Conservation (phyloP, 2,888 invertebrate species). For the Ypsolopha sequella region DNA sequence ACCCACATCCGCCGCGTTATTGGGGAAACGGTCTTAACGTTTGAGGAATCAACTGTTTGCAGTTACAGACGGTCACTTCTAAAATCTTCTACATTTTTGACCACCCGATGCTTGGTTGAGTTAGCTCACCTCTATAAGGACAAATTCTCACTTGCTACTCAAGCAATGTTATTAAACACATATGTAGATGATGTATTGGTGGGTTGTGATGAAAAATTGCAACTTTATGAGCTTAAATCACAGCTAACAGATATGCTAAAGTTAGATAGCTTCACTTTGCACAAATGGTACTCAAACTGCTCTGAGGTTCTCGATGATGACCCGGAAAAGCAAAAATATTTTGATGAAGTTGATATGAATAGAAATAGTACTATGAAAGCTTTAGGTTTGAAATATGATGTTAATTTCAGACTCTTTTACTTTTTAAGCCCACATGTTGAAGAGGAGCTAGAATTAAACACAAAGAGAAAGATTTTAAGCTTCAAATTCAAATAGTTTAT, state of each 20-base stretch:
- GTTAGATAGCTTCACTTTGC: background rate
- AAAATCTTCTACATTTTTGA: background rate
- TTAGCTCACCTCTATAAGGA: too few species aligned
- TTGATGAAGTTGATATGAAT: background rate
- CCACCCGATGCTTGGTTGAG: too few species aligned
- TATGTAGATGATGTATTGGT: background rate
- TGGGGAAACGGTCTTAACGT: too few species aligned
- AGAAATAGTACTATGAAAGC: background rate
- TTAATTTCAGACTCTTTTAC: background rate
- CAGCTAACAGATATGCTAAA: background rate
- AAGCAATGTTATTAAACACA: background rate
- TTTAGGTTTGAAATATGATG: background rate
- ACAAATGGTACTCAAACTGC: background rate
- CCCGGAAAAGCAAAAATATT: background rate
- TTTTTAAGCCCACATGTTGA: background rate
- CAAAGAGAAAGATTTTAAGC: background rate
- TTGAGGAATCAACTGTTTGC: background rate
- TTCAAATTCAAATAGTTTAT: too few species aligned
- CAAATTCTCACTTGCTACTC: too few species aligned
- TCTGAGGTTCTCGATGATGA: background rate
- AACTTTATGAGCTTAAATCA: background rate
- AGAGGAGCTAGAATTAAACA: too few species aligned
- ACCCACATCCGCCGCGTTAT: too few species aligned
- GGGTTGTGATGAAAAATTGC: background rate
- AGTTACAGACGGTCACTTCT: background rate